Conservation (phyloP, 2,888 invertebrate genomes). For the Aporophyla nigra region DNA sequence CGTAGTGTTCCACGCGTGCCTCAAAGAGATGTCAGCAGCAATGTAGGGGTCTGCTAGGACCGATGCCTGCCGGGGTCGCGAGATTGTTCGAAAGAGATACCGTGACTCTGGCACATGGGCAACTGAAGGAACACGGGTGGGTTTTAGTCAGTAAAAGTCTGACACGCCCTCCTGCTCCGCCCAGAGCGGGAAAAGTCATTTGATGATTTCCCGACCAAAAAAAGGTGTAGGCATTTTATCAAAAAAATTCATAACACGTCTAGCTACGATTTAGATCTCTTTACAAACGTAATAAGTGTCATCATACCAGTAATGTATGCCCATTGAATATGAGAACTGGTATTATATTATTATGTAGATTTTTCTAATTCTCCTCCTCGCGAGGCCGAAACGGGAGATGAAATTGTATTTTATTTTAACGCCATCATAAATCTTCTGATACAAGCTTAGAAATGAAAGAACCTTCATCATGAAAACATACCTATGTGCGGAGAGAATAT, state of each 20-base stretch:
- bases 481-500: slow-evolving; percentile 76
- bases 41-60: too few species aligned
- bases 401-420: slow-evolving; percentile 89
- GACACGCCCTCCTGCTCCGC: too few species aligned
- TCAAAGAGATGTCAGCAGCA: too few species aligned
- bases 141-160: too few species aligned
- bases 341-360: slow-evolving; percentile 80
- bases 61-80: too few species aligned
- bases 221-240: slow-evolving; percentile 22
- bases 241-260: slow-evolving; percentile 58
- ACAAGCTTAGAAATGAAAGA: slow-evolving; percentile 82
- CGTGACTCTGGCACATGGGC: too few species aligned
- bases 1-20: too few species aligned
- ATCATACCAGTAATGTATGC: slow-evolving; percentile 77
- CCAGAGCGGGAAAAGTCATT: too few species aligned
- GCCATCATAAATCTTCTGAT: slow-evolving; percentile 85
- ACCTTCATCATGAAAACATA: slow-evolving; percentile 77
- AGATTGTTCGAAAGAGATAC: too few species aligned
- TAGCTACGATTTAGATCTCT: slow-evolving; percentile 68
- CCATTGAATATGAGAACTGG: slow-evolving; percentile 77
- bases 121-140: too few species aligned
- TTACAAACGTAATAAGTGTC: slow-evolving; percentile 80
- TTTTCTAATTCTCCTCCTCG: slow-evolving; percentile 84
- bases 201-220: too few species aligned
- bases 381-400: slow-evolving; percentile 77